phyloP scores from a whole-genome alignment of 1,140 invertebrate species.

The Diprion similis region DNA sequence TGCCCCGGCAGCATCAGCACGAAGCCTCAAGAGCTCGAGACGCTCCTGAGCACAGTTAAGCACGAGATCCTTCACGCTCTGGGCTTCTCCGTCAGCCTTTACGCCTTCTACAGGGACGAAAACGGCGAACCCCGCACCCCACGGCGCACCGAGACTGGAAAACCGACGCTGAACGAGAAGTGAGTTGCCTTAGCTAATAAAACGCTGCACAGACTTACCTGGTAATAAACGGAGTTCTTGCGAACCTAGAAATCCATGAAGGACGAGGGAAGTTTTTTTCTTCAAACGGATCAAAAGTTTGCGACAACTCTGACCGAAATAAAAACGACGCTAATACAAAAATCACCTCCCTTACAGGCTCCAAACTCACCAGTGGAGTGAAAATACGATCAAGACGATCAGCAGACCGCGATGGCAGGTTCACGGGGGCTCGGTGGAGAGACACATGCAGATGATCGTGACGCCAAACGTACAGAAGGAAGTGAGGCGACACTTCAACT shows the following conservation, averaged over 20 bases:
- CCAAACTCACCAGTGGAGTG: constrained; percentile 94
- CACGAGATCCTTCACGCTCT: constrained; percentile 98
- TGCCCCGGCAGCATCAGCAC: constrained; percentile 96
- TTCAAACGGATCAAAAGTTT: no score
- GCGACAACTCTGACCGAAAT: constrained; percentile 26
- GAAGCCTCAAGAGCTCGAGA: constrained; percentile 90
- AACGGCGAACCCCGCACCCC: constrained; percentile 85
- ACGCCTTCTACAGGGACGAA: constrained; percentile 91
- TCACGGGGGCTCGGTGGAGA: constrained; percentile 74
- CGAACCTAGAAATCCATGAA: background rate
- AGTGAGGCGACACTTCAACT: constrained; percentile 91
- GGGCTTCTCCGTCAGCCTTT: constrained; percentile 94
- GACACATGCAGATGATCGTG: constrained; percentile 88
- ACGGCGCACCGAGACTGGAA: constrained; percentile 81
- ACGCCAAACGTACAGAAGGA: constrained; percentile 88
- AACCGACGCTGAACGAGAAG: constrained; percentile 87
- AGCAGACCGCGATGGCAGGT: constrained; percentile 85
- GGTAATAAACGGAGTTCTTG: background rate
- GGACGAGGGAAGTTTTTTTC: no score
- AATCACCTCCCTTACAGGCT: constrained; percentile 62
- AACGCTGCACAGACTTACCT: no score
- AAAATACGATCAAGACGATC: constrained; percentile 84
- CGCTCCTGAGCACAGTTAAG: constrained; percentile 95
- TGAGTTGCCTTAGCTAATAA: no score
- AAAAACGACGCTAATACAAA: constrained; percentile 19